Evolutionary conservation across 1,140 invertebrate genomes (phyloP), one percentile per base, ranked within the genome.

Genomic region (Galleria mellonella): DNA sequence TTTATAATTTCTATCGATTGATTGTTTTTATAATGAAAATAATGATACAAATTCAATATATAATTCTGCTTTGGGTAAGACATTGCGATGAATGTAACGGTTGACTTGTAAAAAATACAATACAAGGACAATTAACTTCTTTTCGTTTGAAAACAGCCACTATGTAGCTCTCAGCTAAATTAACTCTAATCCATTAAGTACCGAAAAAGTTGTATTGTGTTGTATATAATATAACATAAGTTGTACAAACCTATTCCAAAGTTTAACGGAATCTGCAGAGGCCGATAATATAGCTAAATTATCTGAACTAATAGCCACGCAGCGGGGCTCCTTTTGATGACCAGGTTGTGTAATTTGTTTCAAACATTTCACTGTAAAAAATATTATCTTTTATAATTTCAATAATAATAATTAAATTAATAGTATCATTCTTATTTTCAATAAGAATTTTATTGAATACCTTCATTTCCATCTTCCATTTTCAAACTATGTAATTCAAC

Each of bases 291-390:
- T 89, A 4, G 93, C 94, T 31, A 95, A 86, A 71, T 94, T 95
- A 76, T 99, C 97, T 12, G 95, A 96, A 72, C 95, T 97, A 66
- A 99, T 97, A 38, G 91, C 90, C 9, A 99, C 83, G 28, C 93
- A 91, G 29, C 95, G 87, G 1, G 98, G 92, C 78, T 99, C 94
- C 36, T 92, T 94, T 33, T 95, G 91, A 87, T 99, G 98, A 1
- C 97, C 97, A 27, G 90, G 87, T 31, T 88, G 77, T 5, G 82
- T 86, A 1, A 95, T 84, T 28, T 87, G 86, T 40, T 88, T 82
- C 1, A 90, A 49, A 46, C 78, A 72, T 57, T 75, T 72, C 17
- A 82, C 83, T 87, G 62, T 23, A 23, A 23, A 3, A 1, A 74
- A 79, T 49, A 47, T 52, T 33, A 50, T 44, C 47, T 10, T 36